Percentiles rank a stretch among this genome's conserved stretches.
Conservation (phyloP, 2,888 invertebrate species). For the Merodon equestris region DNA sequence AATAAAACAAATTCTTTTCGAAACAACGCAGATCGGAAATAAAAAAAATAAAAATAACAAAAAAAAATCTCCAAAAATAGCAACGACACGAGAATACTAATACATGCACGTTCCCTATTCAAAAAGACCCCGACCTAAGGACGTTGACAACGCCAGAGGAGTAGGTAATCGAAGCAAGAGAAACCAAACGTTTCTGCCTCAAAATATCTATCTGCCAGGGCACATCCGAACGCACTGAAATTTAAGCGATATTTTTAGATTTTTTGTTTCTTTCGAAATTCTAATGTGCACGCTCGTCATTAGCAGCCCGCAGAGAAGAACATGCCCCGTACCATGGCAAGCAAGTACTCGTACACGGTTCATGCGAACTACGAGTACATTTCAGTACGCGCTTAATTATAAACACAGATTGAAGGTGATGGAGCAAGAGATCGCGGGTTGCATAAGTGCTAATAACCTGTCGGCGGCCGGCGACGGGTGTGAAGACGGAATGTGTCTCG, state of each 20-base stretch:
- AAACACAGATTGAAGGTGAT: not conserved
- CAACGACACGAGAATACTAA: constrained; percentile 31
- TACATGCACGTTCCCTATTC: constrained; percentile 53
- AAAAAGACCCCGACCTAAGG: constrained; percentile 30
- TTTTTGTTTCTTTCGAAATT: constrained; percentile 24
- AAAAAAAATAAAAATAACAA: constrained; percentile 37
- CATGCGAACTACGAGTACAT: not conserved
- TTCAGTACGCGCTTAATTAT: constrained; percentile 12
- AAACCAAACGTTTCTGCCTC: not conserved
- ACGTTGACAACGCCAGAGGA: constrained; percentile 30
- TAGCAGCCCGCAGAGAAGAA: not conserved
- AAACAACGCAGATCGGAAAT: not conserved
- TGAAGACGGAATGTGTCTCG: constrained; percentile 10
- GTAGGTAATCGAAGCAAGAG: constrained; percentile 1
- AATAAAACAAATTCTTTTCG: too few relatives aligned
- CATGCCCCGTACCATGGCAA: not conserved
- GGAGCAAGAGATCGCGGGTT: constrained; percentile 3
- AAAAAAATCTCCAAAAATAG: constrained; percentile 42
- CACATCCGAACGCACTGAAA: constrained; percentile 4
- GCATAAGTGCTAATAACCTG: constrained; percentile 25
- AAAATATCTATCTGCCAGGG: too few relatives aligned
- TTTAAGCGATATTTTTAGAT: constrained; percentile 48
- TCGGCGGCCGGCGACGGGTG: too few relatives aligned
- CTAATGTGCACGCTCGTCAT: constrained; percentile 18
- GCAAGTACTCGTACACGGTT: constrained; percentile 7